Evolutionary conservation across 2,113 vertebrate genomes (phyloP).

Genomic region (Hyaena hyaena): DNA sequence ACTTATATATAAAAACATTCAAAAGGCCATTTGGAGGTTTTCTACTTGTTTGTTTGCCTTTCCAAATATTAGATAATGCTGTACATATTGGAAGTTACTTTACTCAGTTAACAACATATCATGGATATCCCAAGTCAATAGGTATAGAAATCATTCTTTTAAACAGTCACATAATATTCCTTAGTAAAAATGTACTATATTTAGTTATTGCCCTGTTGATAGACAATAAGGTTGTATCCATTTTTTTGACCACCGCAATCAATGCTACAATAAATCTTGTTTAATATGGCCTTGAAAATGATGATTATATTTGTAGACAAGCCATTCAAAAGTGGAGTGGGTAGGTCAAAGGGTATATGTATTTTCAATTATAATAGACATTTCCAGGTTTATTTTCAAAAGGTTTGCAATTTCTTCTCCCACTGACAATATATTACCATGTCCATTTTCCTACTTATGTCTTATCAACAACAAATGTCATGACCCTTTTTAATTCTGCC

Average conservation of each 20-base stretch:
- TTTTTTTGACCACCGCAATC: background rate
- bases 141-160: background rate
- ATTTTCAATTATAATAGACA: background rate
- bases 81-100: background rate
- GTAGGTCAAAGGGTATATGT: background rate
- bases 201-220: background rate
- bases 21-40: background rate
- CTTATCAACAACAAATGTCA: background rate
- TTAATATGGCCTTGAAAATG: background rate
- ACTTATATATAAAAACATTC: background rate
- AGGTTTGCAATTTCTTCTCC: background rate
- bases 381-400: background rate
- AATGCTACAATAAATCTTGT: background rate
- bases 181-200: background rate
- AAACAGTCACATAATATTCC: background rate
- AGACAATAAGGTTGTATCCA: background rate
- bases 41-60: background rate
- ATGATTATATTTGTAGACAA: slow-evolving; percentile 18
- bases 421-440: background rate
- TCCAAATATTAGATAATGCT: background rate
- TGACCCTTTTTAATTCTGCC: background rate
- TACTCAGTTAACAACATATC: background rate
- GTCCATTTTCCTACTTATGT: background rate
- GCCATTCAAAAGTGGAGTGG: background rate
- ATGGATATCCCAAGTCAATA: background rate